Evolutionary conservation across 2,797 vertebrate species (phyloP), one percentile per base, ranked within the genome.

Genomic region (Crenuchus spilurus): DNA sequence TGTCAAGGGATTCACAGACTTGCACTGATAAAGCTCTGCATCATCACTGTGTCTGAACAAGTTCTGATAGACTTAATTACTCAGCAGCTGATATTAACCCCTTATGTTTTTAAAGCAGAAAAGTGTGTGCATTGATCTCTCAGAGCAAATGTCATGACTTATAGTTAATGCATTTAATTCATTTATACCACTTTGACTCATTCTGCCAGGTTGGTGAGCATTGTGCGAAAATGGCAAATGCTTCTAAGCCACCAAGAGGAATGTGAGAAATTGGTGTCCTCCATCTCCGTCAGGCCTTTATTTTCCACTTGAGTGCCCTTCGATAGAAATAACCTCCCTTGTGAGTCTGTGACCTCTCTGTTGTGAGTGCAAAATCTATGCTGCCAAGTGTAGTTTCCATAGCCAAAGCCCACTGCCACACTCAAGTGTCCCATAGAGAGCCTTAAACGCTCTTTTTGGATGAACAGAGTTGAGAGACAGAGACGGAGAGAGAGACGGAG

Each of bases 371-470:
- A 66, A 31, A 72, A 33, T 13, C 22, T 51, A 5, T 5, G 13
- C 37, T 69, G 66, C 66, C 66, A 55, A 69, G 7, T 30, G 64
- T 46, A 28, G 1, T 68, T 60, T 68, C 64, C 64, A 31, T 24
- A 51, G 72, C 18, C 31, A 13, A 22, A 28, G n/a, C 44, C 48
- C 30, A 41, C 16, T 42, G 54, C 57, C 55, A 31, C 33, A 67
- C 57, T 64, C 1, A 20, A 73, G 48, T 33, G 48, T 60, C 63
- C 54, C 52, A 31, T 41, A 28, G 57, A 75, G 57, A 16, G 13
- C 42, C 42, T 51, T 58, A 31, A 75, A 52, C 14, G 22, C 63
- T 61, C 14, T 3, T 52, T 60, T 49, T 31, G 64, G 37, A 33
- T 44, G 20, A 63, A 28, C 16, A 13, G 49, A 44, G 13, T 18